Evolutionary conservation across 2,113 vertebrate species (phyloP), one percentile per base, ranked within the genome.

Genomic region (Aphyosemion australe): DNA sequence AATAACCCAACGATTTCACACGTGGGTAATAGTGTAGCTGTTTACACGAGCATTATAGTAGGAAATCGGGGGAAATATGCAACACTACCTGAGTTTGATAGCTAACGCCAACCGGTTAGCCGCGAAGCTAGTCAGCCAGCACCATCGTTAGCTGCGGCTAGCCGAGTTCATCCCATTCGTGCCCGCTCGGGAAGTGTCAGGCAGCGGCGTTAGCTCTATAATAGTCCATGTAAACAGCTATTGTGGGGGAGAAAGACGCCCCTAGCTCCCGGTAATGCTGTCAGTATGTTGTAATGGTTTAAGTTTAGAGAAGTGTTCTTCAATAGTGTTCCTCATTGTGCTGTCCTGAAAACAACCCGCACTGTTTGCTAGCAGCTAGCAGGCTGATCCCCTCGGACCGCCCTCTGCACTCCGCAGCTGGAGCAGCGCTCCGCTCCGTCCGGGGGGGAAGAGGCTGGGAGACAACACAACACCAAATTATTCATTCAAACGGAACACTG

Each of bases 31-130:
- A 5, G 13, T 1, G 32, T 16, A 12, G 15, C 8, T 26, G 19
- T 48, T 65, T 19, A 2, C 9, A 10, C 11, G 11, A 21, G 26
- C 1, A 49, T 3, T 21, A 13, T 26, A 59, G 42, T 8, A 4
- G 4, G 1, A 72, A 47, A 66, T 12, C 42, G 66, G 54, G 49
- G 70, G 21, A 69, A 58, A 69, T 49, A 67, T 20, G 74, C 1
- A 5, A 34, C 15, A 61, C 59, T 87, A 90, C 88, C 88, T 89
- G 68, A 69, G 72, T 87, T 69, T 67, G 72, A 57, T 31, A 65
- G 82, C 83, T 82, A 78, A 62, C 61, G 49, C 65, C 71, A 65
- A 68, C 84, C 83, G 83, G 89, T 84, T 90, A 88, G 84, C 89
- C 56, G 42, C 73, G 57, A 46, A 79, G 84, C 83, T 82, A 88